Base-by-base conservation (phyloP, 2,113 vertebrate species). In the Colius striatus region DNA sequence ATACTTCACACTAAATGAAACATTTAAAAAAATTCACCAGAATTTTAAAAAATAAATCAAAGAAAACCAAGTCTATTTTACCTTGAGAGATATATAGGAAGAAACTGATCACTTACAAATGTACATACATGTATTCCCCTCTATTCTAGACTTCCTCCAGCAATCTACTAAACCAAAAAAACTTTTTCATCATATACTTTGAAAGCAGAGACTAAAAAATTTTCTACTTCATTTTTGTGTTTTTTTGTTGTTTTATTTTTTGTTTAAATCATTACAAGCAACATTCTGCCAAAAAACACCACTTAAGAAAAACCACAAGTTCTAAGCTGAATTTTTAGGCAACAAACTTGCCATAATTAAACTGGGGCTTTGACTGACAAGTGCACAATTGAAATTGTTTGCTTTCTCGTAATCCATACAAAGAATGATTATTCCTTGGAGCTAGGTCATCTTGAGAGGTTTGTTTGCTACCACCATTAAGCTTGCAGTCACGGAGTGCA, bases 231-330 rank as follows among this genome's bases (percentile, higher is more conserved):
- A 6, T 1, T 5, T 57, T 36, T 62, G 16, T 13, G 6, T 22
- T 22, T n/a, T 11, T 18, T 3, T 50, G 32, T 58, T 45, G 9
- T 41, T 41, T 41, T 41, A 41, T 41, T 41, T 41, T 41, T 41
- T 41, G 12, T n/a, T n/a, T 48, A 51, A 54, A 70, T 79, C 1
- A 1, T 38, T 73, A 36, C 4, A 41, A 73, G 36, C 4, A 87
- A 36, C 15, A 3, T 16, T 47, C 87, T 29, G 34, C 15, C 57
- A 87, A 84, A 95, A 65, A 13, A 0, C 7, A 45, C 15, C 84
- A 0, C 0, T 4, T 4, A 3, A n/a, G 32, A 9, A 70, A 90
- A 57, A 1, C 3, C 10, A 29, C 9, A 78, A 78, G 19, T 57
- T 66, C 66, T 66, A 84, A 16, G 4, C 30, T 53, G 13, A 84